These are phyloP conservation scores for Ispidina lecontei DNA, from an alignment of 2,797 vertebrate species.

Conservation along the genomic window DNA sequence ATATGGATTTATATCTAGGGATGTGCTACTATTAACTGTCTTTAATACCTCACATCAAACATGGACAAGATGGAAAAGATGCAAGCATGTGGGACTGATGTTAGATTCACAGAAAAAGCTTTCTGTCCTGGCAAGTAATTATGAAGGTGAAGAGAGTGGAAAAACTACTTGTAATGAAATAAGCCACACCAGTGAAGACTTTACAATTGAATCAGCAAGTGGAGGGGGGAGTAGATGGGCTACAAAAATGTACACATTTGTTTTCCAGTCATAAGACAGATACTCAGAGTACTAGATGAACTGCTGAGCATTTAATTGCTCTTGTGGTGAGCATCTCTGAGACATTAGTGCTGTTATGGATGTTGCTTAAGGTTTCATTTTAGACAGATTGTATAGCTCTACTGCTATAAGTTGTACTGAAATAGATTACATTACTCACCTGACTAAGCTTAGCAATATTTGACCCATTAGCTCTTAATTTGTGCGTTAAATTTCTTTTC, in stretches of 20 bases:
- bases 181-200: not conserved
- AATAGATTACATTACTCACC: slow-evolving; percentile 45
- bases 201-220: not conserved
- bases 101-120: not conserved
- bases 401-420: not conserved
- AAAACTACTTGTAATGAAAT: slow-evolving; percentile 4
- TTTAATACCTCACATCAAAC: slow-evolving; percentile 17
- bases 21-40: not conserved
- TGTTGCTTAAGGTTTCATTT: slow-evolving; percentile 26
- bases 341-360: not conserved
- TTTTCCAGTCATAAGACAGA: slow-evolving; percentile 20
- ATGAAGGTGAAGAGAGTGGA: not conserved
- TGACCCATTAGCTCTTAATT: slow-evolving; percentile 64
- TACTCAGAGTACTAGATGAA: slow-evolving; percentile 3
- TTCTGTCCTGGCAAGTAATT: not conserved
- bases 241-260: slow-evolving; percentile 12
- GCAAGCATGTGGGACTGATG: not conserved
- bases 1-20: not conserved
- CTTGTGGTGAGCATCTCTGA: slow-evolving; percentile 32
- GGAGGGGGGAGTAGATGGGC: not conserved
- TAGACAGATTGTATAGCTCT: not conserved
- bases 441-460: slow-evolving; percentile 43
- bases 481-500: slow-evolving; percentile 52
- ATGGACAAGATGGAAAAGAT: not conserved
- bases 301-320: slow-evolving; percentile 31